Evolutionary conservation across 2,888 invertebrate genomes (phyloP), one percentile per base, ranked within the genome.

Genomic region (Monoplex corrugatus): DNA sequence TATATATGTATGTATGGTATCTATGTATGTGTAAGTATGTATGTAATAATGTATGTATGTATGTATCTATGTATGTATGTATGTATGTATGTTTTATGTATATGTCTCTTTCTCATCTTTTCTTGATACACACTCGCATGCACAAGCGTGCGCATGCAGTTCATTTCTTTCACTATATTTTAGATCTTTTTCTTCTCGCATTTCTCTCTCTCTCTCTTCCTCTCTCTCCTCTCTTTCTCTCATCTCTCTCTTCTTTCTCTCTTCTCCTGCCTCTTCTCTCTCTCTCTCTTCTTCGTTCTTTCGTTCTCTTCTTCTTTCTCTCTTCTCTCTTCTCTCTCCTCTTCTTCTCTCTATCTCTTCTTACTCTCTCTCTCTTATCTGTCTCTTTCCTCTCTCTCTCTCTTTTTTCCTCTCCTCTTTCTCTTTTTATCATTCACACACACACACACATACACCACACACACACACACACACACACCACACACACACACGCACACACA

Each of bases 391-490:
- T 57, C 57, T 57, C 57, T 57, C 57, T 57, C 57, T 10, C 57
- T 57, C 57, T 8, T n/a, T 32, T n/a, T 32, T 72, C 28, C 32
- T 32, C 72, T 32, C 32, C 1, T 72, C 72, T n/a, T 28, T 28
- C 68, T n/a, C 68, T n/a, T 6, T 68, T 35, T 19, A 32, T 75
- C 13, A 13, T 32, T 32, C 10, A 68, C 68, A 68, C 68, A 68
- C 68, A 68, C 68, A 68, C 68, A 68, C 68, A 68, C 68, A 68
- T n/a, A 68, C 68, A 68, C 68, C n/a, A 68, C 68, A 68, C 68
- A 68, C 68, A 68, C 68, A 68, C 68, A 68, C 68, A 68, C 68
- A 68, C 68, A 68, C 68, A 68, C 68, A 68, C n/a, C 68, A 68
- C 68, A 68, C 68, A 68, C 68, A 10, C 28, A 68, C 68, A 68